Evolutionary conservation across 2,797 vertebrate species (phyloP).

Genomic region (Schizopygopsis pylzovi): DNA sequence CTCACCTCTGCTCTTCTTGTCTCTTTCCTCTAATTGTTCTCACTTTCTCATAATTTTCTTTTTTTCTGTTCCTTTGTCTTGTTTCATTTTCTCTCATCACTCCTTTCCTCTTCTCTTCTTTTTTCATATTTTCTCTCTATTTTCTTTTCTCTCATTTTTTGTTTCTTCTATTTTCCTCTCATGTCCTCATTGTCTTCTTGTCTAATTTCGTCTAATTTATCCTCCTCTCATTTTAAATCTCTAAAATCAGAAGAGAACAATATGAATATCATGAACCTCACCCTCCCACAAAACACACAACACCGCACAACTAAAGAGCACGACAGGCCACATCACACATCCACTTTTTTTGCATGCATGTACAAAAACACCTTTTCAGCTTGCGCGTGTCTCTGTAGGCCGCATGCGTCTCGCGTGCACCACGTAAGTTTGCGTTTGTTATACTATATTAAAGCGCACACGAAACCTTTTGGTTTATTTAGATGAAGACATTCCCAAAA

Average conservation of each 20-base stretch:
- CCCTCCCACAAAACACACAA: conserved; percentile 31
- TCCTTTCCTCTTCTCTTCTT: not conserved
- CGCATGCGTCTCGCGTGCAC: conserved; percentile 49
- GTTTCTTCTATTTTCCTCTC: not conserved
- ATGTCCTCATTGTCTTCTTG: not conserved
- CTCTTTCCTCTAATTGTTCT: conserved; percentile 26
- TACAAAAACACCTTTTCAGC: conserved; percentile 3
- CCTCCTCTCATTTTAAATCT: not conserved
- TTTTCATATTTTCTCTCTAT: too few relatives aligned
- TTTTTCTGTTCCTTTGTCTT: not conserved
- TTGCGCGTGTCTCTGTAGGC: not conserved
- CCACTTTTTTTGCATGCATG: not conserved
- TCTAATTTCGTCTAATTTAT: not conserved
- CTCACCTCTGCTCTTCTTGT: too few relatives aligned
- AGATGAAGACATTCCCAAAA: conserved; percentile 28
- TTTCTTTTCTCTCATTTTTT: conserved; percentile 44
- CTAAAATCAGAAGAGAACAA: not conserved
- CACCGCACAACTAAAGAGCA: not conserved
- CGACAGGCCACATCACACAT: conserved; percentile 31
- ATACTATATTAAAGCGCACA: conserved; percentile 4
- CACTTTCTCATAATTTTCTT: not conserved
- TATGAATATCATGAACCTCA: not conserved
- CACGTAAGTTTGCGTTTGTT: conserved; percentile 39
- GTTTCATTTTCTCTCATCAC: not conserved
- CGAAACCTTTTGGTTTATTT: conserved; percentile 53